Base-by-base conservation (phyloP, 53 echinoderm and acorn worm species). In the Paracentrotus lividus region DNA sequence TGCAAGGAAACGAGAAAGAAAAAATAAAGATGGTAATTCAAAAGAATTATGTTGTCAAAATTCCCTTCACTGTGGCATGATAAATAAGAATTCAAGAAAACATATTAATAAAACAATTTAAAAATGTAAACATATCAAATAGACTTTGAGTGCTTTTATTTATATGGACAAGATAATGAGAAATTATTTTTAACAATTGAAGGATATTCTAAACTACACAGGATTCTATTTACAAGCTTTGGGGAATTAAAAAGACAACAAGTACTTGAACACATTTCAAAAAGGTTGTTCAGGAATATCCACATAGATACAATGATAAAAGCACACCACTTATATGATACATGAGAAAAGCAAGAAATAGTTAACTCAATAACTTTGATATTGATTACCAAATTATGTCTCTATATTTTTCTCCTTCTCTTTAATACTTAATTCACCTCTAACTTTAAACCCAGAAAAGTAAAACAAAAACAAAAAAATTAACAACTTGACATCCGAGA, bases 191-290 rank as follows among this genome's bases (percentile, higher is more conserved):
- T 14, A 9, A 26, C 10, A n/a, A 81, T 47, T n/a, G 18, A 26
- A 26, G 45, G 47, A 12, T 24, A 32, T 72, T 81, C 81, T 81
- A 81, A n/a, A 44, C 81, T 81, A 81, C 81, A 81, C 27, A 81
- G n/a, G 81, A 27, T 81, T 81, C 81, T 81, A 81, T 81, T 47
- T 81, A 81, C 81, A 81, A 81, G 81, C 81, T 81, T 81, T 1
- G 34, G 34, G 86, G 20, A 86, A 8, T 89, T 56, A 89, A 89
- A 88, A 89, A 54, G 88, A 53, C 38, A n/a, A n/a, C n/a, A 16
- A 89, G 89, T 89, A 89, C 89, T 89, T 89, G 64, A 65, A 88
- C 57, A 89, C 64, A 60, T 89, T 61, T 89, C 89, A 60, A 59
- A 40, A 88, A 59, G 44, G 61, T 89, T 89, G 65, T 64, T 89